phyloP scores from a whole-genome alignment of 2,888 invertebrate genomes.

The Drosophila imparisetae region DNA sequence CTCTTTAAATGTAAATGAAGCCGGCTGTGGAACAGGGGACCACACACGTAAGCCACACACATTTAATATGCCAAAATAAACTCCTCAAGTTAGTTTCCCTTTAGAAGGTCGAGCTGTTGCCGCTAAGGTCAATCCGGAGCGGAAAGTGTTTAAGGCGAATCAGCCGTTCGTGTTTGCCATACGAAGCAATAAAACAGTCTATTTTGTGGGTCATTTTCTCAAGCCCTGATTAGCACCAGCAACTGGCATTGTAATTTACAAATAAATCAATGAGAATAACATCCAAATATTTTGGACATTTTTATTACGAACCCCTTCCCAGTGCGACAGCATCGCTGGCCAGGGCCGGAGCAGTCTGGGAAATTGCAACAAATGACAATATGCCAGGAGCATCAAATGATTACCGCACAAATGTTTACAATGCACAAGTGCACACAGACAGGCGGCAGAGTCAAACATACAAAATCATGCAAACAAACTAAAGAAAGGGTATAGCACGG shows the following conservation, averaged over 20 bases:
- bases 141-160: conserved; percentile 67
- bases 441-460: conserved; percentile 10
- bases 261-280: conserved; percentile 32
- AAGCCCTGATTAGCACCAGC: conserved; percentile 51
- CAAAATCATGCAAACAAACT: conserved; percentile 2
- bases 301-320: conserved; percentile 16
- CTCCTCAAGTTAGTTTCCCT: neutral
- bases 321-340: neutral
- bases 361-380: conserved; percentile 54
- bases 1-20: conserved; percentile 88
- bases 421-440: conserved; percentile 24
- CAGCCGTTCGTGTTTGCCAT: conserved; percentile 78
- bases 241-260: conserved; percentile 9
- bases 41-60: conserved; percentile 28
- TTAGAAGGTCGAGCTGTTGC: conserved; percentile 1
- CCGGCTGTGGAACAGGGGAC: conserved; percentile 44
- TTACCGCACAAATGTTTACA: conserved; percentile 58
- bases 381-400: conserved; percentile 64
- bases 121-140: conserved; percentile 30
- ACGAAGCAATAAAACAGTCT: conserved; percentile 55
- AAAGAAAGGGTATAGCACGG: neutral
- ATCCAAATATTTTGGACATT: conserved; percentile 30
- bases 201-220: conserved; percentile 68
- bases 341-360: conserved; percentile 1
- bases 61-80: neutral